Base-by-base conservation (phyloP, 1,140 invertebrate species). In the Drosophila nikananu region DNA sequence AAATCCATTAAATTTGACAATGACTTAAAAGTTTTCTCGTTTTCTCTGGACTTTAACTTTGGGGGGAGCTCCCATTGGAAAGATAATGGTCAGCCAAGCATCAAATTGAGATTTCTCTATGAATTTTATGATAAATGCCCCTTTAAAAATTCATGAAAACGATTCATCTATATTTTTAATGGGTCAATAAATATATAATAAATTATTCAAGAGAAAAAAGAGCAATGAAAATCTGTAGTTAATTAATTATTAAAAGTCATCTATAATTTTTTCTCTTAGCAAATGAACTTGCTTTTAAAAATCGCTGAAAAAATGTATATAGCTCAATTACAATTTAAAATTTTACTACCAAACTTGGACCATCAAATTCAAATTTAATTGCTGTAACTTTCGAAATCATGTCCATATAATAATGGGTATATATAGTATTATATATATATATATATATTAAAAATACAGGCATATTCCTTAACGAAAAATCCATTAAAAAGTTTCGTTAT, bases 401-500 rank as follows among this genome's bases (percentile, higher is more conserved):
- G 37, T 30, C 32, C 48, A 37, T 19, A 63, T 21, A 46, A 35
- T 46, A 25, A 17, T 19, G 49, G 17, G 6, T 61, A 13, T 51
- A 15, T 49, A 41, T n/a, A n/a, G n/a, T n/a, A n/a, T n/a, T n/a
- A n/a, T 55, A 46, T 49, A 46, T 55, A n/a, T 13, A n/a, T 41
- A 41, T 60, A 49, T 51, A 51, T 60, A 73, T 72, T 73, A 42
- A 63, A 51, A 57, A 74, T 62, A 30, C 35, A 57, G 25, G 30
- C 65, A 37, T 67, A 77, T 77, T 73, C 23, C 25, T 21, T 48
- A n/a, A 73, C 37, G 63, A 27, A 61, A 79, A 81, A 86, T 86
- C 82, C 82, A 86, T 86, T 86, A 79, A 78, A 86, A 86, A 86
- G 78, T 86, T 86, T 86, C 67, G 52, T 67, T 59, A 70, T 76